Evolutionary conservation across 35 echinoderm and acorn worm genomes (phyloP).

Genomic region (Antedon bifida): DNA sequence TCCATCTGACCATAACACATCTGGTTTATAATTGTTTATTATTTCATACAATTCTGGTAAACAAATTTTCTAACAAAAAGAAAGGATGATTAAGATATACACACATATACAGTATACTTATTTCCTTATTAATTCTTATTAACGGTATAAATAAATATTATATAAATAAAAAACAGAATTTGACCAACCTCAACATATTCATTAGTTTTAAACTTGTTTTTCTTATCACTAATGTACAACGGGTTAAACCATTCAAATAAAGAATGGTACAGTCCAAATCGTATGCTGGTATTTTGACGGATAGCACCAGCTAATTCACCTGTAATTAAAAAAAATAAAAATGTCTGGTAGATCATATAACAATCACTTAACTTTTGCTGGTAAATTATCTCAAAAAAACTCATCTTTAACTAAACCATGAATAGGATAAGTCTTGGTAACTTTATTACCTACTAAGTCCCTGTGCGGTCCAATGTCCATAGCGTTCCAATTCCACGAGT

Average conservation of each 20-base stretch:
- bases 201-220: constrained; percentile 41
- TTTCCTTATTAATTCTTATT: too few relatives aligned
- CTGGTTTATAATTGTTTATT: constrained; percentile 50
- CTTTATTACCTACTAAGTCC: constrained; percentile 62
- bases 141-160: too few relatives aligned
- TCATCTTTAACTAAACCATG: too few relatives aligned
- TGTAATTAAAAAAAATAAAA: background rate
- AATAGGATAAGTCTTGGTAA: too few relatives aligned
- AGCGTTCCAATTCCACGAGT: constrained; percentile 95
- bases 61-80: constrained; percentile 41
- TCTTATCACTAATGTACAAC: constrained; percentile 59
- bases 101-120: too few relatives aligned
- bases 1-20: constrained; percentile 85
- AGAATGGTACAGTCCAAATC: constrained; percentile 94
- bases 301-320: constrained; percentile 74
- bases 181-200: constrained; percentile 56
- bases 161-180: too few relatives aligned
- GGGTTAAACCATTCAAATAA: constrained; percentile 95
- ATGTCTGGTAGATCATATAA: too few relatives aligned
- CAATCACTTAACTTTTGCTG: too few relatives aligned
- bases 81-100: background rate
- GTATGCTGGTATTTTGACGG: constrained; percentile 36
- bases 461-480: constrained; percentile 81
- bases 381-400: too few relatives aligned
- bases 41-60: constrained; percentile 66